Evolutionary conservation across 2,888 invertebrate species (phyloP), one percentile per base, ranked within the genome.

Genomic region (Tribolium freemani): DNA sequence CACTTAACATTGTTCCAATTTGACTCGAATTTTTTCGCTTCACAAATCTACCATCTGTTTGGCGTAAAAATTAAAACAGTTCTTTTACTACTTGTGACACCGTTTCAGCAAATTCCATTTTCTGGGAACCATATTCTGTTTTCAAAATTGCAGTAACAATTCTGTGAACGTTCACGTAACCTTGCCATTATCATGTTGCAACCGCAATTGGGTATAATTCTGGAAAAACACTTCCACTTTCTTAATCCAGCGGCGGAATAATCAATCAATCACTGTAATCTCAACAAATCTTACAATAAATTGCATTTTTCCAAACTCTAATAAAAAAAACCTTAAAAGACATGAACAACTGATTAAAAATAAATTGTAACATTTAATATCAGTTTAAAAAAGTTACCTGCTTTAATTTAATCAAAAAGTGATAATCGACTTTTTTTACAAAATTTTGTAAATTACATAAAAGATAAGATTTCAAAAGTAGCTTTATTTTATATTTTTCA

Each of bases 151-250:
- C 11, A 38, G 11, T 30, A 53, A 61, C 48, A 61, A 61, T 61
- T 26, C 46, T 61, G 60, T 48, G 60, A 61, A 48, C 10, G 48
- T 30, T 61, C 60, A 46, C 30, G 60, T 26, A 48, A 48, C 60
- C 60, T 61, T 61, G 44, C 58, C 58, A 20, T 5, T 20, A 48
- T 30, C 20, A 30, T 53, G 26, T 48, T 61, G 46, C 46, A 45
- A 61, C 60, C 48, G 60, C 57, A 58, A 48, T 44, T 58, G 44
- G 44, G 21, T 44, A 45, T 21, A 45, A 38, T 45, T 45, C 20
- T 3, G 26, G 26, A 26, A 38, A n/a, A 38, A 8, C 38, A 38
- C 38, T 38, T 38, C 38, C 38, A 38, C 57, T 57, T 57, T 57
- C 44, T 10, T 13, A 13, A 48, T 11, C 48, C 4, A 8, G 13